Evolutionary conservation across 2,888 invertebrate species (phyloP).

Genomic region (Xestia rhomboidea): DNA sequence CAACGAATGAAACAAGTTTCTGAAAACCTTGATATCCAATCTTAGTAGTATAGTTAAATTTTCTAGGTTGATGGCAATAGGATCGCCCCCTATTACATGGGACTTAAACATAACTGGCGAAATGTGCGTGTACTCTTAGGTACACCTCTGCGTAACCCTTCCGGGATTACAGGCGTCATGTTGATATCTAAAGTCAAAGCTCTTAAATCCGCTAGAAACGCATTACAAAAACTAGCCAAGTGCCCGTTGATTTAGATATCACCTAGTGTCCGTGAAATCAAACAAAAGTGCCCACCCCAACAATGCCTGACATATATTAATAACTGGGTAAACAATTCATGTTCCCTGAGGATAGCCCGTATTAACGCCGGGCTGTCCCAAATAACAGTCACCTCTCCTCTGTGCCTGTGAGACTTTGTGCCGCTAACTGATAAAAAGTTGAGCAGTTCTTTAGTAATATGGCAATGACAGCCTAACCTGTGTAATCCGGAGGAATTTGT

Average conservation of each 20-base stretch:
- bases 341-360: slow-evolving; percentile 36
- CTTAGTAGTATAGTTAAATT: too few species aligned
- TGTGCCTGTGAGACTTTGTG: slow-evolving; percentile 24
- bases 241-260: not conserved
- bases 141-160: too few species aligned
- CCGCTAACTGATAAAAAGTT: slow-evolving; percentile 41
- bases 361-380: slow-evolving; percentile 42
- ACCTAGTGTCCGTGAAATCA: not conserved
- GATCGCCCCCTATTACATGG: too few species aligned
- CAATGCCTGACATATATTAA: slow-evolving; percentile 32
- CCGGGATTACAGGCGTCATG: too few species aligned
- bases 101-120: too few species aligned
- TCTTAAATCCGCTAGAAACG: not conserved
- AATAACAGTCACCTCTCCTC: not conserved
- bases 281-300: slow-evolving; percentile 11
- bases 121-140: too few species aligned
- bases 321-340: slow-evolving; percentile 49
- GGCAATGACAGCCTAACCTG: slow-evolving; percentile 8
- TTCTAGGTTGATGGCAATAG: too few species aligned
- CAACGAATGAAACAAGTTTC: not conserved
- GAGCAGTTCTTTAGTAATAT: slow-evolving; percentile 12
- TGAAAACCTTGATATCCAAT: not conserved
- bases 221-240: slow-evolving; percentile 16
- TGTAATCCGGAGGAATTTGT: slow-evolving; percentile 17
- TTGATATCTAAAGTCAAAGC: not conserved